Evolutionary conservation across 2,888 invertebrate species (phyloP), one percentile per base, ranked within the genome.

Genomic region (Drosophila borborema): DNA sequence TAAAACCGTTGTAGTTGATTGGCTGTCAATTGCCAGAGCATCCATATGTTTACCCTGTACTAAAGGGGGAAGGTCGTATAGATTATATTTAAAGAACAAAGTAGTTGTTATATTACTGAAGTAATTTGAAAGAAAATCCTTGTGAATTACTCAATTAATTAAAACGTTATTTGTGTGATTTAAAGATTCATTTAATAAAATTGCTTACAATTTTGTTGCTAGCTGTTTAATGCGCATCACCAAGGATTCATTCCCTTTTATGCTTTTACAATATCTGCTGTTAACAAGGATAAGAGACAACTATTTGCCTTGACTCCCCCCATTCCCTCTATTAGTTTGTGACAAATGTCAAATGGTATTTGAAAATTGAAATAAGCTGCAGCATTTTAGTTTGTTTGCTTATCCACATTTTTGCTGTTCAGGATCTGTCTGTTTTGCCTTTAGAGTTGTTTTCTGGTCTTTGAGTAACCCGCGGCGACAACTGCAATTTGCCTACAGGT

Each of bases 401-500:
- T 72, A 65, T 74, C 71, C 68, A 70, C 64, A 43, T 16, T 28
- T 28, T 53, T 64, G 62, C 56, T 69, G 67, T 66, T 74, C 46
- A 72, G 81, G 69, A 77, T 74, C 41, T 56, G 72, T 69, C 10
- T 18, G 6, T 48, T 48, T 46, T 54, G 62, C 56, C 66, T 69
- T 78, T 69, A 51, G 48, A 71, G 79, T 59, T 69, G 68, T 65
- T 77, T 77, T 65, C 72, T 64, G 65, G 74, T 51, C 73, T 60
- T 65, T 20, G 77, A 63, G 28, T 48, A 69, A 71, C 84, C 88
- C 82, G 89, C 68, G 55, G 88, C 49, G 90, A 23, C 55, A 70
- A 71, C 72, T 85, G 80, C 82, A 81, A 82, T 86, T 86, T 87
- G 83, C 90, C 79, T 81, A 82, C 65, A 54, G 65, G 20, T 63